Percentiles rank a stretch among this genome's conserved stretches.
These are phyloP conservation scores for Sebastolobus alascanus DNA, from an alignment of 2,797 vertebrate species.

Conservation along the genomic window DNA sequence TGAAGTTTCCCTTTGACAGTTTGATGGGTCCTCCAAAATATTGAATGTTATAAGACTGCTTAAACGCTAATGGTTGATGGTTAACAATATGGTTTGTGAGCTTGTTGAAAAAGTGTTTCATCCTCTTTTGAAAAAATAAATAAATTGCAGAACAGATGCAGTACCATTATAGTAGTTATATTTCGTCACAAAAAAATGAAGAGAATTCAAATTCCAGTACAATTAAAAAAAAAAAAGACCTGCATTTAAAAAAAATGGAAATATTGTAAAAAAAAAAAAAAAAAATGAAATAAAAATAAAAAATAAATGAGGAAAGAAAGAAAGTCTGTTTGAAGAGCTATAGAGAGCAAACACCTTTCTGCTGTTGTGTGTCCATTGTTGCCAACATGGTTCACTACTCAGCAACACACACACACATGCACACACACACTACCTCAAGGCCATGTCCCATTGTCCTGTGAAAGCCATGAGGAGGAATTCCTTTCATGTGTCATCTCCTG, in stretches of 20 bases:
- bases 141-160: neutral
- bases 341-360: neutral
- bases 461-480: slow-evolving; percentile 72
- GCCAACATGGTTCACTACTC: neutral
- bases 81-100: neutral
- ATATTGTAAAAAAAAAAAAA: neutral
- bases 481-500: slow-evolving; percentile 79
- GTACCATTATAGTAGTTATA: neutral
- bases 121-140: neutral
- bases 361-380: slow-evolving; percentile 5
- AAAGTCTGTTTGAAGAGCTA: neutral
- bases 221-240: neutral
- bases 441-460: slow-evolving; percentile 77
- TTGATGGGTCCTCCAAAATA: neutral
- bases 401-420: slow-evolving; percentile 12
- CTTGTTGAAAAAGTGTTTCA: neutral
- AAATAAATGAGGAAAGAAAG: neutral
- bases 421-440: slow-evolving; percentile 60
- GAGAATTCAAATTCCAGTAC: neutral
- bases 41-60: neutral
- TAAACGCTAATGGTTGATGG: no score
- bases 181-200: neutral
- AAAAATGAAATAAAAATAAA: no score
- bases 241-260: neutral
- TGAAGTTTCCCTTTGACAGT: neutral